Evolutionary conservation across 2,888 invertebrate genomes (phyloP).

Genomic region (Galerucella calmariensis): DNA sequence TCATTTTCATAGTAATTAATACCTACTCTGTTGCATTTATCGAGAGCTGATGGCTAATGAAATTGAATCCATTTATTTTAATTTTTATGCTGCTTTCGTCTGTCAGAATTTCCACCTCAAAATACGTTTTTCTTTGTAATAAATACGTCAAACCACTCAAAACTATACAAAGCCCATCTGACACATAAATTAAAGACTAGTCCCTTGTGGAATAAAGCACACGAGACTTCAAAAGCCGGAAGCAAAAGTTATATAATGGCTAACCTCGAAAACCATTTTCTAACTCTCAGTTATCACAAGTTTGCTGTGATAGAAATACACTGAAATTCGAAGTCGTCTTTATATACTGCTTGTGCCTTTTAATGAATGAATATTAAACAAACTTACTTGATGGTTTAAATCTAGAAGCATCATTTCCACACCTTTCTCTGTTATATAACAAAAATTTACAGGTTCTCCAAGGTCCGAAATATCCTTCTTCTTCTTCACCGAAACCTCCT

Average conservation of each 20-base stretch:
- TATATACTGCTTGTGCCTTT: too few relatives aligned
- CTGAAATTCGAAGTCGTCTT: too few relatives aligned
- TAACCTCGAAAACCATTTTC: background rate
- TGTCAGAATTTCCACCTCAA: too few relatives aligned
- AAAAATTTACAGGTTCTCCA: conserved; percentile 88
- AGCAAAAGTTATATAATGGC: background rate
- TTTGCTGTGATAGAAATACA: too few relatives aligned
- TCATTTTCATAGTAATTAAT: too few relatives aligned
- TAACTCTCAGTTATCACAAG: background rate
- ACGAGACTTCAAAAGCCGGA: background rate
- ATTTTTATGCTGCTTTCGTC: too few relatives aligned
- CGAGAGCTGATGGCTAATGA: too few relatives aligned
- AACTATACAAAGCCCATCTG: background rate
- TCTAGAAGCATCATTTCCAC: conserved; percentile 78
- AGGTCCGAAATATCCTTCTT: conserved; percentile 87
- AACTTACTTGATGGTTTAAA: conserved; percentile 82
- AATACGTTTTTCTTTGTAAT: too few relatives aligned
- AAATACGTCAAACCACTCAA: too few relatives aligned
- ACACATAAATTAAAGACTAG: background rate
- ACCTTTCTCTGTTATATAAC: conserved; percentile 84
- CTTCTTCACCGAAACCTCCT: conserved; percentile 77
- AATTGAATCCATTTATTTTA: too few relatives aligned
- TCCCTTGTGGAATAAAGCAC: background rate
- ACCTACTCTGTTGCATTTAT: too few relatives aligned
- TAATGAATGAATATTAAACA: background rate